A percentile compares a stretch with the other conserved stretches of the same genome.
Conservation (phyloP, 2,797 vertebrate species). For the Vultur gryphus region DNA sequence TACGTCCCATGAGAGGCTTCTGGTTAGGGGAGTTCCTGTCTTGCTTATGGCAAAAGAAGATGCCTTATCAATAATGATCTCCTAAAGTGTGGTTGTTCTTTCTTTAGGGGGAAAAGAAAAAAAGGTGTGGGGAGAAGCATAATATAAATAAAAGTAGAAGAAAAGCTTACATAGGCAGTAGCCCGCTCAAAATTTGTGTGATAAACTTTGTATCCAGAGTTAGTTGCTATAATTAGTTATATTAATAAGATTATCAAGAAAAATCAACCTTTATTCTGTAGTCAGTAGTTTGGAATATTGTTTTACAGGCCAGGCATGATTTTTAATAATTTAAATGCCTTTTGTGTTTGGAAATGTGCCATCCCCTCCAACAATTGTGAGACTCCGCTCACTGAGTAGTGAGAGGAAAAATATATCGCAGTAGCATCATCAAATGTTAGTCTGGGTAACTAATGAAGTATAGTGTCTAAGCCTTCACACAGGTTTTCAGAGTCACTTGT, state of each 20-base stretch:
- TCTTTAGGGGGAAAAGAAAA: background rate
- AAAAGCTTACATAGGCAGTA: background rate
- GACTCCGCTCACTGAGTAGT: background rate
- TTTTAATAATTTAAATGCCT: background rate
- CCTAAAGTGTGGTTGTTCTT: background rate
- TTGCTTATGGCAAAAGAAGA: background rate
- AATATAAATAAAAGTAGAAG: background rate
- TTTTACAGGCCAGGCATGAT: background rate
- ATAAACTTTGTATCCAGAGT: background rate
- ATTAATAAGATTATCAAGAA: background rate
- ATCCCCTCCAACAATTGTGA: background rate
- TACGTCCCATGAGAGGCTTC: background rate
- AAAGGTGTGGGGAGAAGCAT: fast-evolving
- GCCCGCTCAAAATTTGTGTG: background rate
- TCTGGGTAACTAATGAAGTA: background rate
- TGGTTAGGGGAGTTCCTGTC: background rate
- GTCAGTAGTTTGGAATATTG: background rate
- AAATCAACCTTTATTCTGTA: background rate
- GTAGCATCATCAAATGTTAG: background rate
- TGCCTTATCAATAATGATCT: background rate
- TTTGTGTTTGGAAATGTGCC: background rate
- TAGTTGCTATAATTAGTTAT: background rate
- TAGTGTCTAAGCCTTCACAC: background rate
- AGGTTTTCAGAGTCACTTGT: background rate
- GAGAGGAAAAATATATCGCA: background rate